Base-by-base conservation (phyloP, 2,888 invertebrate species). In the Melangyna quadrimaculata region DNA sequence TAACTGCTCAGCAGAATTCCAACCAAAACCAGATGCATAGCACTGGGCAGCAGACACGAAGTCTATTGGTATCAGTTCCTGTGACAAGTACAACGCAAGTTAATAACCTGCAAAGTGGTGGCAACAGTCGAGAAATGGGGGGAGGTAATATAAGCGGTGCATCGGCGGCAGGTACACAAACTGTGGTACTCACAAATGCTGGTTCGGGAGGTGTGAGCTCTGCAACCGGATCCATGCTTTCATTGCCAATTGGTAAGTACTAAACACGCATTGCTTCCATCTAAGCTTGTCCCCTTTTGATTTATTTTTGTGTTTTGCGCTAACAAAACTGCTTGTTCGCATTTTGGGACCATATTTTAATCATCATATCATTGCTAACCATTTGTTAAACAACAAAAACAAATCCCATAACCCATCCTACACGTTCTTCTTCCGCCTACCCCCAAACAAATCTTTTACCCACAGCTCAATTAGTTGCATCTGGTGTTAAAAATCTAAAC, bases 31-130 rank as follows among this genome's bases (percentile, higher is more conserved):
- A 83, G n/a, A 69, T 83, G 69, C 82, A 83, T 37, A 87, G 87
- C 43, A 82, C 82, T 59, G 78, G 81, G 48, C 89, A 89, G 73
- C 88, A 88, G 72, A 65, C 88, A 77, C 92, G 94, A 55, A 95
- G 95, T 61, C 93, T 95, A 78, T 93, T 95, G 78, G 95, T 95
- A 75, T 95, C 95, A 51, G 94, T 95, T 84, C 95, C 95, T 77
- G 93, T 94, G 86, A 90, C 91, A 71, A 88, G 87, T 88, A 87
- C 90, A 90, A 65, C 91, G 82, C 92, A 92, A 71, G 88, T 91
- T 14, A 90, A 90, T 74, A 88, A 88, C 37, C 88, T 89, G 67
- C 89, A 89, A 59, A 61, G 92, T 93, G 73, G 92, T 93, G 3
- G 92, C 93, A 73, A 92, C 93, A 3, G 93, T 93, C 4, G 93